Evolutionary conservation across 2,888 invertebrate genomes (phyloP).

Genomic region (Mimachlamys varia): DNA sequence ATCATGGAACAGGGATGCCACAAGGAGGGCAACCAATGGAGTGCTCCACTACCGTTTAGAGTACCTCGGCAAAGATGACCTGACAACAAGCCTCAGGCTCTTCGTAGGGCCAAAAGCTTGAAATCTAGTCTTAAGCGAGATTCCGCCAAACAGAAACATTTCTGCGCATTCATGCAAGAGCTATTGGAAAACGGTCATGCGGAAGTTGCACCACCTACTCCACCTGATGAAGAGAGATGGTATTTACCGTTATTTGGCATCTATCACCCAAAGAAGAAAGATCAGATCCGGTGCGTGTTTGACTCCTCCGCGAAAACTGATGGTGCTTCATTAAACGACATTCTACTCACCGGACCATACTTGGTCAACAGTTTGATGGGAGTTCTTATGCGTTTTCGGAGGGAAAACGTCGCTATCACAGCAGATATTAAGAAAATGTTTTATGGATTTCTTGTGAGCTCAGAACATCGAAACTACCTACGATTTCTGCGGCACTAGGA

Average conservation of each 20-base stretch:
- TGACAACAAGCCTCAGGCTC: conserved; percentile 45
- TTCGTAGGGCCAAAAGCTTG: conserved; percentile 40
- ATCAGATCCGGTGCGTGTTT: conserved; percentile 50
- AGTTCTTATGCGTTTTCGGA: conserved; percentile 50
- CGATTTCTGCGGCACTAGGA: conserved; percentile 53
- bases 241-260: conserved; percentile 57
- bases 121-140: conserved; percentile 39
- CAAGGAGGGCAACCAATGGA: conserved; percentile 45
- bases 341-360: conserved; percentile 52
- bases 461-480: conserved; percentile 49
- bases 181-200: conserved; percentile 47
- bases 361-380: conserved; percentile 53
- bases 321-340: conserved; percentile 52
- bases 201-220: conserved; percentile 48
- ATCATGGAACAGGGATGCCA: conserved; percentile 41
- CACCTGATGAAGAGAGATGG: conserved; percentile 47
- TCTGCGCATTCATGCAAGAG: conserved; percentile 50
- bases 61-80: conserved; percentile 32
- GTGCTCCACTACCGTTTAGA: conserved; percentile 49
- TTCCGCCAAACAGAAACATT: conserved; percentile 44
- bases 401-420: conserved; percentile 46
- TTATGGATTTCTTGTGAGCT: conserved; percentile 45
- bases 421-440: conserved; percentile 58
- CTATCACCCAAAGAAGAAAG: conserved; percentile 42
- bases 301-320: conserved; percentile 51